These are phyloP conservation scores for Amia ocellicauda DNA, from an alignment of 2,113 vertebrate species.

Conservation along the genomic window DNA sequence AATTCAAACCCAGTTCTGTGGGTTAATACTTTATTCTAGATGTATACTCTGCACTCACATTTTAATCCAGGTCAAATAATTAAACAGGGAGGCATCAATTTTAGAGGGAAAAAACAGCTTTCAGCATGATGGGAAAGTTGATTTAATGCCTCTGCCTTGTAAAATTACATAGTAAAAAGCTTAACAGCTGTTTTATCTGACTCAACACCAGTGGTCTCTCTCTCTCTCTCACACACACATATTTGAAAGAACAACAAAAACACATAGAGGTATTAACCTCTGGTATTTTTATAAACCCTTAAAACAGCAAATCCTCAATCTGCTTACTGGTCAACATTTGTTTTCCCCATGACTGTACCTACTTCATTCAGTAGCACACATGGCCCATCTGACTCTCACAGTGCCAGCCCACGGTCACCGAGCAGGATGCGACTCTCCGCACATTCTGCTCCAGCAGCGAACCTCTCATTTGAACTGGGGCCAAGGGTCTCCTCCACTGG, in stretches of 20 bases:
- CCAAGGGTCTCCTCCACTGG: neutral
- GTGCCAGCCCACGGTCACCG: neutral
- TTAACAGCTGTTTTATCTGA: neutral
- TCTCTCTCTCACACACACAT: neutral
- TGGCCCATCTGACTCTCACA: neutral
- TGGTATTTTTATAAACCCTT: neutral
- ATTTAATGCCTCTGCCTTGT: slow-evolving; percentile 19
- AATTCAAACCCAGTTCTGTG: slow-evolving; percentile 7
- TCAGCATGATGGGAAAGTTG: slow-evolving; percentile 5
- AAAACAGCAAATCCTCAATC: neutral
- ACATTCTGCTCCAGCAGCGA: slow-evolving; percentile 7
- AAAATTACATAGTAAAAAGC: slow-evolving; percentile 11
- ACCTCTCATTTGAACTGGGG: neutral
- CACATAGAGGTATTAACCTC: slow-evolving; percentile 7
- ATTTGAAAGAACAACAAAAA: slow-evolving; percentile 9
- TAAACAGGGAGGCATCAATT: neutral
- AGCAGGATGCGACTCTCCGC: slow-evolving; percentile 25
- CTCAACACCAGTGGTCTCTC: too few species aligned
- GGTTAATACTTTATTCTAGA: slow-evolving; percentile 21
- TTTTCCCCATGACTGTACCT: neutral
- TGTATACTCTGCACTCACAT: neutral
- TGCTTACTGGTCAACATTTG: neutral
- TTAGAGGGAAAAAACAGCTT: neutral
- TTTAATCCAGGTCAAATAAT: slow-evolving; percentile 20
- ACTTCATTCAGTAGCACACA: neutral